Evolutionary conservation across 2,797 vertebrate genomes (phyloP).

Genomic region (Leucoraja ocellata): DNA sequence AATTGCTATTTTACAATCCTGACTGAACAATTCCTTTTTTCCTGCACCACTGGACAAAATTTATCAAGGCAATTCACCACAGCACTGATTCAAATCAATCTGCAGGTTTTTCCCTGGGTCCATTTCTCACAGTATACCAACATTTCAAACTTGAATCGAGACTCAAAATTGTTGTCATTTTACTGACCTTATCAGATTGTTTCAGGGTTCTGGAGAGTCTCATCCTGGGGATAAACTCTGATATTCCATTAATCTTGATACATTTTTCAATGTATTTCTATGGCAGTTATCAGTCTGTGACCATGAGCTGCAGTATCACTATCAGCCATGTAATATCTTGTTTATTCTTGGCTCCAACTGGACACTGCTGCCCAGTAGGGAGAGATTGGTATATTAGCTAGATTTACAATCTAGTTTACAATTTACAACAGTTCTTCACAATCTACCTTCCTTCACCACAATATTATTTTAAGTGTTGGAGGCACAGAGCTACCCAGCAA

Average conservation of each 20-base stretch:
- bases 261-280: neutral
- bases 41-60: constrained; percentile 15
- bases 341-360: neutral
- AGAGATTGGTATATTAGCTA: neutral
- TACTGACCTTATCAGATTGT: constrained; percentile 3
- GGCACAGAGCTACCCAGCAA: too few relatives aligned
- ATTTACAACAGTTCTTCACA: too few relatives aligned
- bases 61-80: constrained; percentile 4
- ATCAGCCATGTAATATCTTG: neutral
- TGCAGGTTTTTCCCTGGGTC: neutral
- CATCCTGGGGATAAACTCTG: neutral
- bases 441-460: too few relatives aligned
- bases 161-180: constrained; percentile 8
- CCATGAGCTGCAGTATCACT: neutral
- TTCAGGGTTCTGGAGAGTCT: neutral
- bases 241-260: neutral
- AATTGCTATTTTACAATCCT: neutral
- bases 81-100: neutral
- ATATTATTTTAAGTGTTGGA: too few relatives aligned
- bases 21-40: neutral
- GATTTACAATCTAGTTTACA: neutral
- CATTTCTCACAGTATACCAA: neutral
- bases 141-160: constrained; percentile 25
- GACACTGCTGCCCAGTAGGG: neutral
- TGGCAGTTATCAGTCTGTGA: constrained; percentile 5